Evolutionary conservation across 2,888 invertebrate species (phyloP).

Genomic region (Gymnosoma rotundatum): DNA sequence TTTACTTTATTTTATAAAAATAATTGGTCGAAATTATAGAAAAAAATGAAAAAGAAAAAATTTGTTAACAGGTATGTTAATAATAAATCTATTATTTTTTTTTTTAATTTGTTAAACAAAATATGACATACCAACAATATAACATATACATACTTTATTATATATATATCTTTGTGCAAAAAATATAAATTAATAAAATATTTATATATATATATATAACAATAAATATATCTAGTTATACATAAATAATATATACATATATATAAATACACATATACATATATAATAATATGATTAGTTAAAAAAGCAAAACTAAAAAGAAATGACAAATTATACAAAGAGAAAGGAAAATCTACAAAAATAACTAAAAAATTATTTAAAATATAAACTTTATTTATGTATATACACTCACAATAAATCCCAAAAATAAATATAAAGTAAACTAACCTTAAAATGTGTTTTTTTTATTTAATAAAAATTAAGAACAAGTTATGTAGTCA

Average conservation of each 20-base stretch:
- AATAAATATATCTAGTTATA: neutral
- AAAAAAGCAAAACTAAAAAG: constrained; percentile 36
- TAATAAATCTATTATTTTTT: constrained; percentile 62
- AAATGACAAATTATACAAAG: constrained; percentile 59
- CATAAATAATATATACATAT: constrained; percentile 31
- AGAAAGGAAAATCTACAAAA: constrained; percentile 32
- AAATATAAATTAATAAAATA: constrained; percentile 43
- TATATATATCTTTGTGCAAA: constrained; percentile 61
- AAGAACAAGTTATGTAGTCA: too few relatives aligned
- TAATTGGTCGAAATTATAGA: constrained; percentile 10
- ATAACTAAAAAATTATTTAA: constrained; percentile 31
- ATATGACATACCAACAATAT: constrained; percentile 44
- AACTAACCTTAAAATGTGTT: constrained; percentile 47
- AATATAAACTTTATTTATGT: constrained; percentile 60
- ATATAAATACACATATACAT: constrained; percentile 54
- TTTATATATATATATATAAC: constrained; percentile 53
- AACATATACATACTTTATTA: constrained; percentile 38
- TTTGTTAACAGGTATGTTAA: constrained; percentile 52
- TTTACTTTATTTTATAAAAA: constrained; percentile 23
- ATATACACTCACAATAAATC: constrained; percentile 68
- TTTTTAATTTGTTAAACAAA: constrained; percentile 40
- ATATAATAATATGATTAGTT: constrained; percentile 16
- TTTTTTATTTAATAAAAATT: neutral
- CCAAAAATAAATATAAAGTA: constrained; percentile 64
- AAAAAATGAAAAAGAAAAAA: neutral